Evolutionary conservation across 2,113 vertebrate genomes (phyloP), one percentile per base, ranked within the genome.

Genomic region (Oxygymnocypris stewartii): DNA sequence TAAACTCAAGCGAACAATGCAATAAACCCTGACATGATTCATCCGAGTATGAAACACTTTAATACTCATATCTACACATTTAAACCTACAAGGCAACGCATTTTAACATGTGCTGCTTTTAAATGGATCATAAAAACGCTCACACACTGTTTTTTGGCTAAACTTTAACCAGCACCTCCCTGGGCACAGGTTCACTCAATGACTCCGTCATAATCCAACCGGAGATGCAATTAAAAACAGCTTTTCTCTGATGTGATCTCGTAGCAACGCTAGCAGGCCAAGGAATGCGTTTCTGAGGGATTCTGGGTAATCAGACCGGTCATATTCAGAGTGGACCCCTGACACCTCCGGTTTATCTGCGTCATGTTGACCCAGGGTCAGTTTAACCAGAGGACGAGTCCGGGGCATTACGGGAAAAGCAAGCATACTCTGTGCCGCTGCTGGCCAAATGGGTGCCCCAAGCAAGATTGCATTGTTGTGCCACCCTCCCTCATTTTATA

Each of bases 121-220:
- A 86, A 61, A n/a, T 23, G 54, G 49, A 65, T 86, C 65, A 73
- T 88, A 84, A 87, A 89, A 89, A 31, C 42, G 16, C 20, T 47
- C 25, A 47, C 59, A 16, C 44, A 74, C 14, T 7, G 75, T 42
- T 14, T 63, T 42, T 61, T 85, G 73, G 80, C 75, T 85, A 88
- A 90, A 49, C n/a, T 87, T 89, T 89, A 87, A 88, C 79, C 4
- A 13, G 76, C 71, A 71, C 57, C 83, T 85, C 31, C 65, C 75
- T 28, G 78, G 44, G 59, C 40, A 89, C 88, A 82, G 63, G 87
- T 85, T 87, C 79, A 87, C 74, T 86, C 86, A 79, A 79, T 49
- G 44, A 78, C 71, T 57, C 86, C 80, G 82, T 57, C 40, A 89
- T 89, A 90, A 88, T 88, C 90, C 87, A 89, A 89, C 57, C 67